phyloP scores from a whole-genome alignment of 2,888 invertebrate species.

The Cistogaster globosa region DNA sequence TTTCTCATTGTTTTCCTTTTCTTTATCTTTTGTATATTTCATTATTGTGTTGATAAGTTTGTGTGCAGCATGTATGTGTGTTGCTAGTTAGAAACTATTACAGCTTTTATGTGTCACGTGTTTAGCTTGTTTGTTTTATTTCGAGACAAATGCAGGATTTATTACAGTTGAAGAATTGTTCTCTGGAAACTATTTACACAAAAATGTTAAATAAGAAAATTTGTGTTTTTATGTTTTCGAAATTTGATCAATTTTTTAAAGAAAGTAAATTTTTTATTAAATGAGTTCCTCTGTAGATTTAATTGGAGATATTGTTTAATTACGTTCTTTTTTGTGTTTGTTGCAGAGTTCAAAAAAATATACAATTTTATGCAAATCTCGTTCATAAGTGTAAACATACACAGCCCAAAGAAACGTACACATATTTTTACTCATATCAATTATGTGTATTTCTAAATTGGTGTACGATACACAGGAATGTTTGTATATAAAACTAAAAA shows the following conservation, averaged over 20 bases:
- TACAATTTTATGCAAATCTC: no score
- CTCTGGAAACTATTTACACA: slow-evolving; percentile 33
- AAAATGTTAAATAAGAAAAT: slow-evolving; percentile 2
- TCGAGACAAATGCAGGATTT: slow-evolving; percentile 49
- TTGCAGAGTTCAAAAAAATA: no score
- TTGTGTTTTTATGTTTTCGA: background rate
- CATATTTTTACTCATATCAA: no score
- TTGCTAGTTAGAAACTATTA: slow-evolving; percentile 38
- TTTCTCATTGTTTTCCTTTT: slow-evolving; percentile 45
- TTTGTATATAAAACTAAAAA: no score
- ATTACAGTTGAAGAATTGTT: slow-evolving; percentile 36
- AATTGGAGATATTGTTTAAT: background rate
- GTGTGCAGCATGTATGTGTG: background rate
- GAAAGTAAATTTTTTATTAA: background rate
- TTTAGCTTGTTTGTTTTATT: slow-evolving; percentile 47
- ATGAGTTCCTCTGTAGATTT: background rate
- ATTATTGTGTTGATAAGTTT: slow-evolving; percentile 25
- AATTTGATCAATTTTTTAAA: background rate
- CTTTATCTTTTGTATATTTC: slow-evolving; percentile 10
- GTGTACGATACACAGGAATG: no score
- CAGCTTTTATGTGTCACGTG: slow-evolving; percentile 57
- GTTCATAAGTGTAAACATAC: no score
- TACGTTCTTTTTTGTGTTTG: no score
- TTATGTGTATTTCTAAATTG: no score
- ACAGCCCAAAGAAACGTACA: no score